Conservation (phyloP, 2,113 vertebrate species). For the Centropus bengalensis region DNA sequence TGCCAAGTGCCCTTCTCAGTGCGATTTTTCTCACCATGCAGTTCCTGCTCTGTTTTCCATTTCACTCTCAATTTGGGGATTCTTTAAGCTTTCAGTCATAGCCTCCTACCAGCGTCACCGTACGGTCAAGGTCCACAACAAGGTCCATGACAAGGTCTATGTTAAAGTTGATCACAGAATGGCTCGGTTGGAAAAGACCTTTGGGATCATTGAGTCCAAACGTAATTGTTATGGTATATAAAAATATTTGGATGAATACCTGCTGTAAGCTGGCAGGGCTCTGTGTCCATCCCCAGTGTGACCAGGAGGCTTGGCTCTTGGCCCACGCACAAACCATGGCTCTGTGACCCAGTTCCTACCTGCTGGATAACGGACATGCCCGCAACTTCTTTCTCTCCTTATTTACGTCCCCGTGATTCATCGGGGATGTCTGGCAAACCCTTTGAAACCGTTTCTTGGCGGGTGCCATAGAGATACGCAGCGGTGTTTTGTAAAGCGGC, state of each 20-base stretch:
- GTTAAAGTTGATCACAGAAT: background rate
- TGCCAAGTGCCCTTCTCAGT: background rate
- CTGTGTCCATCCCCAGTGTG: background rate
- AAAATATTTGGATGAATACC: background rate
- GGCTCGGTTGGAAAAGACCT: too few species aligned
- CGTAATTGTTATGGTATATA: background rate
- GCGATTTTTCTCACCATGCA: background rate
- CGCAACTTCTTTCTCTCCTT: background rate
- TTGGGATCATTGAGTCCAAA: too few species aligned
- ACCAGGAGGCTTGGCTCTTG: background rate
- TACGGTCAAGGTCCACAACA: too few species aligned
- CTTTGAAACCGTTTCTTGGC: background rate
- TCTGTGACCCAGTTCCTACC: background rate
- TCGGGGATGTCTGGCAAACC: background rate
- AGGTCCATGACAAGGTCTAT: too few species aligned
- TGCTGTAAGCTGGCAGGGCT: rapidly evolving
- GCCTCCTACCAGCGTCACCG: background rate
- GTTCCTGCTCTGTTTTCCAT: background rate
- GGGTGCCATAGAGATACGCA: background rate
- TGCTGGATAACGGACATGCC: background rate
- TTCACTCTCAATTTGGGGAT: background rate
- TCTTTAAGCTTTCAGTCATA: background rate
- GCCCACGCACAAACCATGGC: background rate
- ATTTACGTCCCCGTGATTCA: rapidly evolving
- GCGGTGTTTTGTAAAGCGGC: background rate